phyloP scores from a whole-genome alignment of 2,888 invertebrate genomes.

The Scaptomyza caliginosa region DNA sequence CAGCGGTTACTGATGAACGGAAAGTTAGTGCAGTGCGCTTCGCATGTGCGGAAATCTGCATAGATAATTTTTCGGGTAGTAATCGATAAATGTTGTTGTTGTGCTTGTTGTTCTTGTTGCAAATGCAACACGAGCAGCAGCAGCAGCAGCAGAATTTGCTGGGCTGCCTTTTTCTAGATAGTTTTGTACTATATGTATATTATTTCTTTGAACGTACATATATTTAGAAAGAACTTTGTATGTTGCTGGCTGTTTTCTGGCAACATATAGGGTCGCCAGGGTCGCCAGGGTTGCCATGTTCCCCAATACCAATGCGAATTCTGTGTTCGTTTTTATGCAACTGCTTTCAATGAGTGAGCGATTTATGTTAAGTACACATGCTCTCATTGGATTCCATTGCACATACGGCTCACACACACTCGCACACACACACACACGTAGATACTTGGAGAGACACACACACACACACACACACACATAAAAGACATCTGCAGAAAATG shows the following conservation, averaged over 20 bases:
- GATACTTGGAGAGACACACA: slow-evolving; percentile 10
- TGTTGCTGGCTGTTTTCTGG: slow-evolving; percentile 7
- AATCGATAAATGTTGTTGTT: slow-evolving; percentile 75
- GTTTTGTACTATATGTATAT: not conserved
- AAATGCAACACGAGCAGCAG: slow-evolving; percentile 51
- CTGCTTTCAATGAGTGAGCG: slow-evolving; percentile 77
- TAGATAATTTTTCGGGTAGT: slow-evolving; percentile 67
- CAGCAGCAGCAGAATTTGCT: slow-evolving; percentile 34
- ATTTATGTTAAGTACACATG: slow-evolving; percentile 79
- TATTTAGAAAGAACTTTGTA: not conserved
- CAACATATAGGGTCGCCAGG: not conserved
- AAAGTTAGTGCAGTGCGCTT: slow-evolving; percentile 59
- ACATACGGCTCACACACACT: slow-evolving; percentile 34
- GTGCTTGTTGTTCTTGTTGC: too few relatives aligned
- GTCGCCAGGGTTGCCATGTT: slow-evolving; percentile 22
- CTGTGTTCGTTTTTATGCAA: slow-evolving; percentile 71
- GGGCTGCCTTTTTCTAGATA: slow-evolving; percentile 16
- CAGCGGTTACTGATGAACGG: slow-evolving; percentile 27
- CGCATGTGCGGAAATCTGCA: slow-evolving; percentile 64
- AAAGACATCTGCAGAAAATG: slow-evolving; percentile 77
- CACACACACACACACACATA: slow-evolving; percentile 27
- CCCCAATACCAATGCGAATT: slow-evolving; percentile 32
- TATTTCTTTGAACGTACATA: not conserved
- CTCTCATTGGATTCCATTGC: slow-evolving; percentile 75
- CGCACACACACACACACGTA: slow-evolving; percentile 12